Conservation (phyloP, 2,113 vertebrate genomes). For the Etheostoma cragini region DNA sequence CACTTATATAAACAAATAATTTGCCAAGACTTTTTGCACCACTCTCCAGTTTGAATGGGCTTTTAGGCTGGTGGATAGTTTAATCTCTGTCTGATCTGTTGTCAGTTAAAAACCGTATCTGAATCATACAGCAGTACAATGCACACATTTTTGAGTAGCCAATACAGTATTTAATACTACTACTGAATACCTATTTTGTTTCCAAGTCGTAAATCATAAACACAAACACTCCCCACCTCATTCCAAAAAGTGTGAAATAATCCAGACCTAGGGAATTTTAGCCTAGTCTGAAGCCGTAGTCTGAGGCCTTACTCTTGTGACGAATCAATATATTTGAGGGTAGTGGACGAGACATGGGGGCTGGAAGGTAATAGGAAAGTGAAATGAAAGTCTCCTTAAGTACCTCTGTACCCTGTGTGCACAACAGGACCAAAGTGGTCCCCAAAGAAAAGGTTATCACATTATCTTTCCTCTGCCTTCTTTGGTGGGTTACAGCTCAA, state of each 20-base stretch:
- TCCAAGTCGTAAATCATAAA: constrained; percentile 12
- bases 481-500: not conserved
- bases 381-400: constrained; percentile 63
- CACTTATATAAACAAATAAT: not conserved
- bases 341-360: constrained; percentile 50
- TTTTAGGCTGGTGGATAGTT: not conserved
- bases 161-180: not conserved
- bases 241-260: constrained; percentile 14
- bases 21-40: not conserved
- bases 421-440: constrained; percentile 53
- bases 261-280: constrained; percentile 24
- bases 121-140: not conserved
- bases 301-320: constrained; percentile 27
- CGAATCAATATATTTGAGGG: constrained; percentile 60
- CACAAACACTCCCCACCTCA: not conserved
- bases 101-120: constrained; percentile 6
- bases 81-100: constrained; percentile 2
- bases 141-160: not conserved
- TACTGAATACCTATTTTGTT: not conserved
- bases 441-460: constrained; percentile 62
- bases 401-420: constrained; percentile 43
- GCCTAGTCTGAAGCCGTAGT: not conserved
- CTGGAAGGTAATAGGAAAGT: constrained; percentile 61
- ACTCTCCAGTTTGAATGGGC: not conserved
- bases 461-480: constrained; percentile 45